A percentile compares a stretch with the other conserved stretches of the same genome.
These are phyloP conservation scores for Rugalucina vietnamica DNA, from an alignment of 2,888 invertebrate species.

Conservation along the genomic window DNA sequence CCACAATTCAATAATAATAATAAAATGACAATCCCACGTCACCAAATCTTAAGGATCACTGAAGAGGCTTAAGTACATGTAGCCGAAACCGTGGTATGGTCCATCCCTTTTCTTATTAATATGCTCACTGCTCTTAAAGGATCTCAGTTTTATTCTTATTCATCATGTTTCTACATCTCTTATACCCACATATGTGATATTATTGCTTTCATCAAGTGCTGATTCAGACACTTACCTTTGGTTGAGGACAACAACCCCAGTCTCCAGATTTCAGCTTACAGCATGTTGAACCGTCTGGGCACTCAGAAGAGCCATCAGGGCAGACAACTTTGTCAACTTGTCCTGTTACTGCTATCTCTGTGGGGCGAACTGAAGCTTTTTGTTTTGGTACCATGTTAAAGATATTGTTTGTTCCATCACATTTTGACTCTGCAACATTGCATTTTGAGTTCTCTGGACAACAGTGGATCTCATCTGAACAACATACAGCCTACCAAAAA, in stretches of 20 bases:
- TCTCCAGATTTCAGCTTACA: conserved; percentile 64
- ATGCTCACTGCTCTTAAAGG: too few relatives aligned
- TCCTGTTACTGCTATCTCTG: neutral
- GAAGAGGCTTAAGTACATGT: too few relatives aligned
- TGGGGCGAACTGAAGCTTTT: neutral
- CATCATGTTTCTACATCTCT: too few relatives aligned
- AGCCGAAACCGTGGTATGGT: too few relatives aligned
- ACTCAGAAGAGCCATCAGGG: conserved; percentile 49
- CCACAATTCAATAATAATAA: too few relatives aligned
- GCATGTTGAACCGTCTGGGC: conserved; percentile 73
- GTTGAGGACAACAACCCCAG: conserved; percentile 80
- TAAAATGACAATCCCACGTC: too few relatives aligned
- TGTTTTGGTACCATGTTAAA: conserved; percentile 3
- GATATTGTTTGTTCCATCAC: conserved; percentile 49
- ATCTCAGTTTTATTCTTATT: too few relatives aligned
- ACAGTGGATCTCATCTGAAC: conserved; percentile 75
- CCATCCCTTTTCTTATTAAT: too few relatives aligned
- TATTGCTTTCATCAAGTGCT: too few relatives aligned
- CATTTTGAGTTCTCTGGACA: conserved; percentile 70
- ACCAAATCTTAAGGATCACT: too few relatives aligned
- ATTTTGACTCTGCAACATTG: conserved; percentile 64
- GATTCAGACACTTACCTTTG: conserved; percentile 54
- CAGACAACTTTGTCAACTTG: conserved; percentile 19
- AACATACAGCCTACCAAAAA: conserved; percentile 71
- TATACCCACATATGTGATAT: too few relatives aligned